phyloP scores from a whole-genome alignment of 2,113 vertebrate species.

The Pipa parva region DNA sequence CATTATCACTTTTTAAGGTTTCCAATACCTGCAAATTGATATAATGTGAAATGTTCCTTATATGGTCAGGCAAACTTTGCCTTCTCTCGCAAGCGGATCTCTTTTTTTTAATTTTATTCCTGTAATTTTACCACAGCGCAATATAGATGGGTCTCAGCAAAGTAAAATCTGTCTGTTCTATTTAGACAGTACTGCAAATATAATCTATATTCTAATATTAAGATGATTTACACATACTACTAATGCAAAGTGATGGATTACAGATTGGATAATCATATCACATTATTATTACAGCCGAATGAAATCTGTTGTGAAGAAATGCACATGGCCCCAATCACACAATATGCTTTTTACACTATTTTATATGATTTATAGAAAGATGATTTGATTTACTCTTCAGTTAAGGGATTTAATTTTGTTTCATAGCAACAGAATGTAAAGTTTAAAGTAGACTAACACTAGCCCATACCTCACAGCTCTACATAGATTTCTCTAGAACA shows the following conservation, averaged over 20 bases:
- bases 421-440: constrained; percentile 12
- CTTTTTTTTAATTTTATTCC: too few relatives aligned
- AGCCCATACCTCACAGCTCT: not conserved
- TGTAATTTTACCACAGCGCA: too few relatives aligned
- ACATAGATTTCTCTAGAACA: not conserved
- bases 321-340: constrained; percentile 39
- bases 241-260: constrained; percentile 39
- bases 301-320: constrained; percentile 40
- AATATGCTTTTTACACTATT: constrained; percentile 41
- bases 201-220: constrained; percentile 3
- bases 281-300: constrained; percentile 36
- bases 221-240: constrained; percentile 21
- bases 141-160: not conserved
- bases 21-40: too few relatives aligned
- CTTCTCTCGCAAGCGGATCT: too few relatives aligned
- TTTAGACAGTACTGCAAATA: constrained; percentile 5
- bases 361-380: constrained; percentile 29
- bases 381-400: constrained; percentile 27
- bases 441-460: not conserved
- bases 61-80: too few relatives aligned
- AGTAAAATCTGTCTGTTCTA: not conserved
- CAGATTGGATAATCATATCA: constrained; percentile 40
- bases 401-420: constrained; percentile 23
- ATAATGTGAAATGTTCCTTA: too few relatives aligned
- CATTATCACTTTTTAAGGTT: too few relatives aligned